Evolutionary conservation across 2,797 vertebrate species (phyloP).

Genomic region (Microtus agrestis): DNA sequence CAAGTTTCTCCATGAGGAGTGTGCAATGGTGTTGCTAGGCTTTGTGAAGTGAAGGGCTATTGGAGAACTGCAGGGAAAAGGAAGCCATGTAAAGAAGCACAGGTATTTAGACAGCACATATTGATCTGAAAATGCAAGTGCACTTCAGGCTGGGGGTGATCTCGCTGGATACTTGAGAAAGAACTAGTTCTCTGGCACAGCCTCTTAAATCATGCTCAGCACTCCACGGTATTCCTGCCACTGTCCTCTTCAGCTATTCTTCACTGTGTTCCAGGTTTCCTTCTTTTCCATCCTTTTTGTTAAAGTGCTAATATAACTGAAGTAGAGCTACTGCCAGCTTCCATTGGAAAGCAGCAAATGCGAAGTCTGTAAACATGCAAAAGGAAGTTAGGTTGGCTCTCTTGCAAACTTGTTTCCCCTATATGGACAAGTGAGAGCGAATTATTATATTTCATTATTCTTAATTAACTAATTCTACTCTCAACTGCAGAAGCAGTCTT

Average conservation of each 20-base stretch:
- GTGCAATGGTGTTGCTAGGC: background rate
- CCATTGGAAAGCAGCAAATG: slow-evolving; percentile 77
- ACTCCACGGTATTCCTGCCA: background rate
- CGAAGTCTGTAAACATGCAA: slow-evolving; percentile 68
- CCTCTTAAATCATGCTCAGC: background rate
- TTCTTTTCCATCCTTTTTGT: slow-evolving; percentile 74
- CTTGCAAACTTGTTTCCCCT: slow-evolving; percentile 65
- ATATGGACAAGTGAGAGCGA: slow-evolving; percentile 79
- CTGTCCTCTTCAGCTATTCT: background rate
- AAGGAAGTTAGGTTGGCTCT: slow-evolving; percentile 12
- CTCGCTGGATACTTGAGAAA: background rate
- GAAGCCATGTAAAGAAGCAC: background rate
- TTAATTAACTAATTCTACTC: slow-evolving; percentile 55
- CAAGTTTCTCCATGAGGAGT: background rate
- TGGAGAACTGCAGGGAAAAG: background rate
- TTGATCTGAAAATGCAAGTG: background rate
- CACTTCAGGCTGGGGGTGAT: background rate
- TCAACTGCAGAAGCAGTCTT: background rate
- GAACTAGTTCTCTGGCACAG: background rate
- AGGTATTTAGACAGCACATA: background rate
- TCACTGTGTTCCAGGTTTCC: slow-evolving; percentile 46
- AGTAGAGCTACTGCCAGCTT: slow-evolving; percentile 74
- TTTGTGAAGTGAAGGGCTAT: too few species aligned
- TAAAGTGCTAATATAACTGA: slow-evolving; percentile 76
- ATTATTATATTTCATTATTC: slow-evolving; percentile 78